phyloP scores from a whole-genome alignment of 1,140 invertebrate genomes.

The Drosophila miranda region DNA sequence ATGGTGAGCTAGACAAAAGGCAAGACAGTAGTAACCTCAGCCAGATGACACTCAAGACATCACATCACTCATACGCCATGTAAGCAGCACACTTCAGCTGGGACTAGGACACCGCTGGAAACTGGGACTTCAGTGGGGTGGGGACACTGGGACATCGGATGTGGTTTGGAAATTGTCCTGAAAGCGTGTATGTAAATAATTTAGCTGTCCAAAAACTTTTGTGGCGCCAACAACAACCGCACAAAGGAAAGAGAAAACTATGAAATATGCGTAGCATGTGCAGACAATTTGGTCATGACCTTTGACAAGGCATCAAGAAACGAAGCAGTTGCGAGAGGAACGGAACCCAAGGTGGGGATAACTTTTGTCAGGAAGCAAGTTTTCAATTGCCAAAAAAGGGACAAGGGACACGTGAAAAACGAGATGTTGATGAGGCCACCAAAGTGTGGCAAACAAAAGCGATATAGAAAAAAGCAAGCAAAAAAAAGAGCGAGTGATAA shows the following conservation, averaged over 20 bases:
- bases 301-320: conserved; percentile 47
- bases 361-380: conserved; percentile 36
- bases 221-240: conserved; percentile 38
- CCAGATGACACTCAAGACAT: conserved; percentile 17
- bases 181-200: conserved; percentile 51
- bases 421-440: conserved; percentile 29
- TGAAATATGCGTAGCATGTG: conserved; percentile 65
- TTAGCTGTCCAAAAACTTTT: conserved; percentile 52
- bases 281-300: conserved; percentile 67
- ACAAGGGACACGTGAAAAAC: conserved; percentile 11
- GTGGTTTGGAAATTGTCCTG: background rate
- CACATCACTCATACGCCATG: conserved; percentile 37
- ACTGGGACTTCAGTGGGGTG: too few species aligned
- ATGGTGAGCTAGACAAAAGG: conserved; percentile 14
- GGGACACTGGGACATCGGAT: too few species aligned
- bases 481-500: conserved; percentile 15
- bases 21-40: conserved; percentile 7
- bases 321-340: conserved; percentile 1
- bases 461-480: background rate
- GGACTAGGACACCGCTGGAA: background rate
- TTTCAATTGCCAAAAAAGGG: conserved; percentile 39
- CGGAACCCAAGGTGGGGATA: conserved; percentile 32
- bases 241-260: conserved; percentile 34
- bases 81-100: conserved; percentile 25
- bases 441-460: background rate